Evolutionary conservation across 2,797 vertebrate species (phyloP), one percentile per base, ranked within the genome.

Genomic region (Phataginus tetradactyla): DNA sequence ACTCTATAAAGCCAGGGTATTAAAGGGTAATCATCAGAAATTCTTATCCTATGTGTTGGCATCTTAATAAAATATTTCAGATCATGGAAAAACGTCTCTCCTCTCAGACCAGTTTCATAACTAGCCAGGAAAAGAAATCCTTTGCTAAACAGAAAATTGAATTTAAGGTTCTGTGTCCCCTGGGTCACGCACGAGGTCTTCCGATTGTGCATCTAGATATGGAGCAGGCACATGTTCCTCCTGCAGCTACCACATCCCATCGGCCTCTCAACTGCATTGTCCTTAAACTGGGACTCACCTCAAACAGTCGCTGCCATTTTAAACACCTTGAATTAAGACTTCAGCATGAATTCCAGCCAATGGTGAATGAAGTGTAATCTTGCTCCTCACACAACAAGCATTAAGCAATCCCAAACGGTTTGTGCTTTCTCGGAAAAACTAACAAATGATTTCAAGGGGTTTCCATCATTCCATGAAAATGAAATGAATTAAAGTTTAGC

Each of bases 401-500:
- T 27, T 59, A 49, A 89, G 59, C 53, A 74, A 59, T 86, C 57
- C 15, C 75, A 55, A 71, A 34, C 12, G 15, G 14, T 32, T 32
- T 23, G 42, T 77, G 25, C 72, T 77, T 86, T 88, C 77, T 66
- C 45, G 81, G 55, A 93, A 86, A 45, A 91, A 55, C 85, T 86
- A 91, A 83, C 57, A 86, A 53, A 61, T 75, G 69, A 86, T 86
- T 95, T 85, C 63, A 81, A 88, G 66, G 61, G 34, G 5, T 81
- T 97, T 71, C 72, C 63, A 90, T 94, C 72, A 68, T 88, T 79
- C 75, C 27, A 37, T 61, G 84, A 69, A 94, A 93, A 86, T 27
- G 7, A 87, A 90, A 77, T 92, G 51, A 96, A 81, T 96, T 91
- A 88, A 94, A 86, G 69, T 79, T 87, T 53, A 94, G 63, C 75